Conservation (phyloP, 2,888 invertebrate genomes). For the Loripinus fragilis region DNA sequence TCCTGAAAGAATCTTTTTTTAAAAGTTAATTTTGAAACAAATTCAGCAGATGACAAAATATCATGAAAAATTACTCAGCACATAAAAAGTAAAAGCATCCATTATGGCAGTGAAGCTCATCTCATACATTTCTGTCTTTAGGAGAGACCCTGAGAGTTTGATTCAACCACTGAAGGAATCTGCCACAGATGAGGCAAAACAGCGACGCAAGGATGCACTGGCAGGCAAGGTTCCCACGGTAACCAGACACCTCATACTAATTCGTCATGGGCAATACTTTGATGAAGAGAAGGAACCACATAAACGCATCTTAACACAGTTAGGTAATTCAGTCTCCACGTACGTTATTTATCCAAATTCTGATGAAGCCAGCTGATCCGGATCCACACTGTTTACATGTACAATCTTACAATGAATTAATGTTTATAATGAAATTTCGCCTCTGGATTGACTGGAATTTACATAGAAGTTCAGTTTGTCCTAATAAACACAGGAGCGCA, state of each 20-base stretch:
- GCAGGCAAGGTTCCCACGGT: slow-evolving; percentile 82
- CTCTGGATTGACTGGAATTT: no score
- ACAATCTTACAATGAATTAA: no score
- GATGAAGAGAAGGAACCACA: slow-evolving; percentile 89
- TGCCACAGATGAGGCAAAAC: slow-evolving; percentile 65
- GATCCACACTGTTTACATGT: no score
- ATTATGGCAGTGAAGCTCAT: not conserved
- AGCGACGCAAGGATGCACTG: slow-evolving; percentile 84
- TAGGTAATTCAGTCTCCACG: slow-evolving; percentile 86
- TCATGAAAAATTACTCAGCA: no score
- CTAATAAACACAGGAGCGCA: no score
- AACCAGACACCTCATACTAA: slow-evolving; percentile 92
- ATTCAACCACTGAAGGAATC: slow-evolving; percentile 86
- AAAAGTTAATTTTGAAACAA: no score
- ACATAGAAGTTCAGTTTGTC: no score
- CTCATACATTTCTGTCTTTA: slow-evolving; percentile 78
- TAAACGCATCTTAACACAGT: slow-evolving; percentile 90
- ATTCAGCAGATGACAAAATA: no score
- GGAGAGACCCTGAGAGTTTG: slow-evolving; percentile 90
- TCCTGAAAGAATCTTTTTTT: no score
- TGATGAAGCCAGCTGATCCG: no score
- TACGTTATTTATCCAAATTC: no score
- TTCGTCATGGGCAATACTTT: slow-evolving; percentile 98
- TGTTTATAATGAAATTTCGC: no score
- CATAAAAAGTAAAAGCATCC: not conserved